Evolutionary conservation across 2,797 vertebrate species (phyloP), one percentile per base, ranked within the genome.

Genomic region (Aphelocoma californica): DNA sequence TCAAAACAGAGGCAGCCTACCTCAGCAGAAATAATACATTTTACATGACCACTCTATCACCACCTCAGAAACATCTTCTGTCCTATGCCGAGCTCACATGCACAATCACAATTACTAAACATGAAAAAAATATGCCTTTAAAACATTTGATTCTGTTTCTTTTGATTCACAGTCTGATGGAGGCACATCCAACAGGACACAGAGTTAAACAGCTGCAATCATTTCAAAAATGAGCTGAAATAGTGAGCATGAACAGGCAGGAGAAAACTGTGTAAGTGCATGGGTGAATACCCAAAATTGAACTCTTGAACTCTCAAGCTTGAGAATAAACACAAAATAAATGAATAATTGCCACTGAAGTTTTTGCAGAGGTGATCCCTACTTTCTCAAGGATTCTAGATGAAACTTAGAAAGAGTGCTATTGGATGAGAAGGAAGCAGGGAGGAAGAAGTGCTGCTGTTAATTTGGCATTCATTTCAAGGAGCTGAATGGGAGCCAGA

Each of bases 401-500:
- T 88, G 57, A 93, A 78, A 29, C 62, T 90, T 72, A 47, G 32
- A 88, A 40, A 54, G 61, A 79, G 2, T 18, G 7, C 18, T 18
- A n/a, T 11, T 28, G 34, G 38, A 61, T 54, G 10, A 86, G 47
- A 69, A 78, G 31, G 75, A 93, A 88, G 20, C 16, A 5, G 34
- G 45, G 75, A 88, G n/a, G 58, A 44, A 72, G 69, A 70, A 89
- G 53, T 47, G 65, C 79, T 93, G 91, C 66, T 92, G 90, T 70
- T 86, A 79, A 88, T 51, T 65, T 88, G 86, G 79, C 75, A 72
- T 74, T 83, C 54, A 47, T 90, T 88, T 84, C 45, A 88, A 83
- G 79, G 75, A 51, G 31, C 42, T 87, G 87, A 75, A 91, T n/a
- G 14, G 58, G 32, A 94, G 91, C 75, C 82, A 97, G 48, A 66